Evolutionary conservation across 2,113 vertebrate genomes (phyloP).

Genomic region (Carassius gibelio): DNA sequence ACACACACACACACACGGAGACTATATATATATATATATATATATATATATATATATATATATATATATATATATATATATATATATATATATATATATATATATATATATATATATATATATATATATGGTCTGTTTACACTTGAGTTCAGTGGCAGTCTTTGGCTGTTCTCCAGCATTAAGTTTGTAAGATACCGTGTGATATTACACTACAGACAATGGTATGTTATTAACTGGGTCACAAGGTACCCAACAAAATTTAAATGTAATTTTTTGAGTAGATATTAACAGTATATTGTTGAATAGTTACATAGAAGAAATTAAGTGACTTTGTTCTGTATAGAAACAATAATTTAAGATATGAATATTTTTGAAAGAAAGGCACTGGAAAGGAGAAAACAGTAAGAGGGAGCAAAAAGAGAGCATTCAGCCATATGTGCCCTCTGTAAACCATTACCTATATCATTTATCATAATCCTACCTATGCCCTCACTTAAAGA

Average conservation of each 20-base stretch:
- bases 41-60: too few species aligned
- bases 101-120: not conserved
- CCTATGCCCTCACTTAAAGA: slow-evolving; percentile 24
- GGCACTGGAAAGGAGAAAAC: not conserved
- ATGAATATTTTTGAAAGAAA: not conserved
- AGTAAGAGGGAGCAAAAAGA: not conserved
- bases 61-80: too few species aligned
- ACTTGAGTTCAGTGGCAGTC: not conserved
- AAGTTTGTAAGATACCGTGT: not conserved
- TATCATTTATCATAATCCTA: slow-evolving; percentile 48
- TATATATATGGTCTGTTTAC: not conserved
- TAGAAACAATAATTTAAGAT: not conserved
- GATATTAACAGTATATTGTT: not conserved
- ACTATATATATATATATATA: too few species aligned
- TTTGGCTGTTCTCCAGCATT: not conserved
- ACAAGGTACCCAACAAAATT: not conserved
- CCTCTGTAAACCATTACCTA: slow-evolving; percentile 46
- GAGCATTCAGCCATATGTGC: slow-evolving; percentile 5
- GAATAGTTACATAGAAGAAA: not conserved
- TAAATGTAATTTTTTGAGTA: not conserved
- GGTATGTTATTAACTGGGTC: not conserved
- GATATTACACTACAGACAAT: not conserved
- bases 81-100: too few species aligned
- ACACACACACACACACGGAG: not conserved
- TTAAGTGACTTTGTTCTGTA: not conserved